Evolutionary conservation across 1,140 invertebrate species (phyloP), one percentile per base, ranked within the genome.

Genomic region (Drosophila varians): DNA sequence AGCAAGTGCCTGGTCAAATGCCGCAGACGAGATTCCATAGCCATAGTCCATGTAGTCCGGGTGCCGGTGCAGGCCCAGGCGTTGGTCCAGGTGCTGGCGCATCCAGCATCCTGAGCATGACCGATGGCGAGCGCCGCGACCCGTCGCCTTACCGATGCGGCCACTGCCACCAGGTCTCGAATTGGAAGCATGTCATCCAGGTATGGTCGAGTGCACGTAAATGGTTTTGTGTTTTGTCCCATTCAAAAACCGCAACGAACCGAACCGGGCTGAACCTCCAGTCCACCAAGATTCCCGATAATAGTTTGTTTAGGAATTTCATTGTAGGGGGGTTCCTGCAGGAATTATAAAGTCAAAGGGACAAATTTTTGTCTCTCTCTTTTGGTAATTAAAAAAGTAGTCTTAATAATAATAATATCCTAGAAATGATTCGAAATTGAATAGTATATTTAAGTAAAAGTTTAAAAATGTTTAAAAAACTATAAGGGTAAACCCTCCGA

Each of bases 161-260:
- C 75, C 94, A 95, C 90, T 96, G 95, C 92, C 94, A 95, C 90
- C 94, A 95, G 91, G 91, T 95, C 79, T 95, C 94, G 57, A 95
- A 95, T 92, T 96, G 95, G 95, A 95, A 95, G 92, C 94, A 96
- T 93, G 95, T 95, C 75, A 95, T 96, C 92, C 94, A 95, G 94
- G 94, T 95, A 93, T 86, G 62, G 78, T 72, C 65, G 66, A 79
- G 60, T 76, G 76, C 76, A 84, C 71, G 56, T 68, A 65, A 74
- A 60, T 62, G 69, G 86, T 68, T 68, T 61, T 80, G 82, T 88
- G 83, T 88, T 88, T 89, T 89, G 77, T 83, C 84, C 80, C 72
- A 61, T 54, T 73, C 71, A 80, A 79, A 80, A 77, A 68, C 54
- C 66, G 54, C 58, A 55, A 43, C 43, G 18, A 58, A 36, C 40